Base-by-base conservation (phyloP, 2,888 invertebrate species). In the Nomada hirtipes region DNA sequence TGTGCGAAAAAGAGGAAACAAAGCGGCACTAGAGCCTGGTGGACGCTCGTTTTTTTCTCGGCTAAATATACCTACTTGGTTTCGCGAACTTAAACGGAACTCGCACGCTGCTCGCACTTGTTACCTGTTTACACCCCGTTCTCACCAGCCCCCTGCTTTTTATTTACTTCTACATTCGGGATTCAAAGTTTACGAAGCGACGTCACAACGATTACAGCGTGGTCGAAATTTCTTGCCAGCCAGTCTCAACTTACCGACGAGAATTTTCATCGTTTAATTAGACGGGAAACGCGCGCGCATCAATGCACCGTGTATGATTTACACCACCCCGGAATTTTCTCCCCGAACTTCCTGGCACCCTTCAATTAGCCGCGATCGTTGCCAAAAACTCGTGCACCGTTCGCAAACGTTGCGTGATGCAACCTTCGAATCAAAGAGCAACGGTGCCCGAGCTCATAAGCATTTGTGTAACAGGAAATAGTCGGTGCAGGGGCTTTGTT, bases 401-500 rank as follows among this genome's bases (percentile, higher is more conserved):
- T 20, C 42, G 4, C 4, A 2, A 2, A 15, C n/a, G 20, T 4
- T 3, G 42, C 2, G 42, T 78, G 71, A 67, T 42, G 79, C 67
- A 79, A 80, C 47, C 7, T 2, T 4, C 26, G 26, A 42, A 18
- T 20, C 26, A 23, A 60, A 42, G 55, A 67, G 67, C 55, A 71
- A 57, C 69, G 72, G 71, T 53, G 36, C 50, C 26, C 50, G 60
- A 15, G 52, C 20, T 47, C 23, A 15, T 57, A 18, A 47, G 42
- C 26, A 18, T 52, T 23, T 59, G 65, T 61, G 69, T 44, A 79
- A 81, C 57, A 73, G 80, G 79, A 74, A 79, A 61, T 59, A 50
- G 15, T 55, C 65, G 77, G 59, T 79, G 42, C 53, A n/a, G 73
- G 69, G 67, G 73, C 75, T 67, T 78, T 72, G 80, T 80, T 78